phyloP scores from a whole-genome alignment of 37 sponge, comb jelly and placozoan genomes.

The Chondrilla cf. caribensis region DNA sequence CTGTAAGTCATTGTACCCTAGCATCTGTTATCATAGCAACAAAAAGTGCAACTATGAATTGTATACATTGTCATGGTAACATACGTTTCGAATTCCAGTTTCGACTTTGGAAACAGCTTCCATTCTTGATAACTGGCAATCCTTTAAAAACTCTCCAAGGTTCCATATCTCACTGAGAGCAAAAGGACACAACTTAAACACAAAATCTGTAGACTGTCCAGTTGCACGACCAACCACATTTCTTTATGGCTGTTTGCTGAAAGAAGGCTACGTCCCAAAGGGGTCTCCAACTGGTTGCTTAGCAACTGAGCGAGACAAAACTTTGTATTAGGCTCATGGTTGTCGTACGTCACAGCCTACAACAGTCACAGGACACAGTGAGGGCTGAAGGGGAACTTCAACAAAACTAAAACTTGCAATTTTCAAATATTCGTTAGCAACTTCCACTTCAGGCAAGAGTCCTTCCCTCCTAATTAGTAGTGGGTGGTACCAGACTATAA shows the following conservation, averaged over 20 bases:
- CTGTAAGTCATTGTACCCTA: conserved; percentile 20
- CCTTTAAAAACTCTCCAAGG: not conserved
- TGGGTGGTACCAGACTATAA: not conserved
- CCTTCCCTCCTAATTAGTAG: conserved; percentile 59
- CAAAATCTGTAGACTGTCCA: too few relatives aligned
- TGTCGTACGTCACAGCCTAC: conserved; percentile 55
- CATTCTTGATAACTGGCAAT: too few relatives aligned
- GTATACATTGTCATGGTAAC: too few relatives aligned
- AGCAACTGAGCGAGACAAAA: conserved; percentile 81
- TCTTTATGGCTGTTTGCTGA: conserved; percentile 46
- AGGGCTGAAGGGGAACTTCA: not conserved
- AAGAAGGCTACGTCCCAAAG: conserved; percentile 36
- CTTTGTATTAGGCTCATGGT: conserved; percentile 52
- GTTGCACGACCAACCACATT: conserved; percentile 51
- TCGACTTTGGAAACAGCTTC: too few relatives aligned
- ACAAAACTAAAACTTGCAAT: conserved; percentile 32
- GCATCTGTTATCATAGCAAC: not conserved
- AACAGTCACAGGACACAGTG: not conserved
- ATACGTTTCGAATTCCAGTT: too few relatives aligned
- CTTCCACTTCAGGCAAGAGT: conserved; percentile 53
- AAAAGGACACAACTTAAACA: too few relatives aligned
- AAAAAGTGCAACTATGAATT: too few relatives aligned
- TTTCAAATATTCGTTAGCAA: conserved; percentile 61
- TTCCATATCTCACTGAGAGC: not conserved
- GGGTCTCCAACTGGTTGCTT: conserved; percentile 39